These are phyloP conservation scores for Poeciliopsis gracilis DNA, from an alignment of 2,797 vertebrate species.

Conservation along the genomic window DNA sequence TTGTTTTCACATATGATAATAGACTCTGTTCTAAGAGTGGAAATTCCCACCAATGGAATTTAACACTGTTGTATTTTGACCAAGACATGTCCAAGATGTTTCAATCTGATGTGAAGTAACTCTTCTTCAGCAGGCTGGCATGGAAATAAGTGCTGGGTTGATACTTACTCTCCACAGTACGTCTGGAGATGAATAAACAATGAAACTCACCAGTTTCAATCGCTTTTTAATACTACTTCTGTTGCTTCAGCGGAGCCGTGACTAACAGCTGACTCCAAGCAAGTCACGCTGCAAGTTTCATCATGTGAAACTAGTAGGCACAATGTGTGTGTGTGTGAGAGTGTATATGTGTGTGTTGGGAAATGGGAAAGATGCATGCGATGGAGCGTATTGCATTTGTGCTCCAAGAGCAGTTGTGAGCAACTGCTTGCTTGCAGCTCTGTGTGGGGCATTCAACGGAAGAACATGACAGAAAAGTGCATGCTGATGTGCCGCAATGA, in stretches of 20 bases:
- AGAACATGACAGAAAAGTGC: slow-evolving; percentile 9
- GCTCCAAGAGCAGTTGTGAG: slow-evolving; percentile 23
- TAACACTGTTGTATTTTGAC: neutral
- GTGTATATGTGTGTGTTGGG: neutral
- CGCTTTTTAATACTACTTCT: neutral
- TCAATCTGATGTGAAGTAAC: neutral
- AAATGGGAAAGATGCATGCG: neutral
- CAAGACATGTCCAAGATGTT: neutral
- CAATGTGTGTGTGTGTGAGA: neutral
- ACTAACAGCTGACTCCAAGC: slow-evolving; percentile 29
- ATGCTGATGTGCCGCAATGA: slow-evolving; percentile 2
- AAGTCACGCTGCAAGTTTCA: slow-evolving; percentile 15
- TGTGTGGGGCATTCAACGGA: slow-evolving; percentile 6
- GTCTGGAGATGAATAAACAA: neutral
- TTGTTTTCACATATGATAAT: too few relatives aligned
- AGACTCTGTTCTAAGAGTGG: too few relatives aligned
- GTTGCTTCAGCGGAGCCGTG: slow-evolving; percentile 12
- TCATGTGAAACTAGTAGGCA: slow-evolving; percentile 5
- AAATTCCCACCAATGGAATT: too few relatives aligned
- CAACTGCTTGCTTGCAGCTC: neutral
- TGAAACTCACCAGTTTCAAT: neutral
- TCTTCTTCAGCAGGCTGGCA: neutral
- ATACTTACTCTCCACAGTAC: neutral
- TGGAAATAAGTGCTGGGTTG: neutral
- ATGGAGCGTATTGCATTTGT: slow-evolving; percentile 11